Conservation (phyloP, 2,113 vertebrate genomes). For the Noctilio leporinus region DNA sequence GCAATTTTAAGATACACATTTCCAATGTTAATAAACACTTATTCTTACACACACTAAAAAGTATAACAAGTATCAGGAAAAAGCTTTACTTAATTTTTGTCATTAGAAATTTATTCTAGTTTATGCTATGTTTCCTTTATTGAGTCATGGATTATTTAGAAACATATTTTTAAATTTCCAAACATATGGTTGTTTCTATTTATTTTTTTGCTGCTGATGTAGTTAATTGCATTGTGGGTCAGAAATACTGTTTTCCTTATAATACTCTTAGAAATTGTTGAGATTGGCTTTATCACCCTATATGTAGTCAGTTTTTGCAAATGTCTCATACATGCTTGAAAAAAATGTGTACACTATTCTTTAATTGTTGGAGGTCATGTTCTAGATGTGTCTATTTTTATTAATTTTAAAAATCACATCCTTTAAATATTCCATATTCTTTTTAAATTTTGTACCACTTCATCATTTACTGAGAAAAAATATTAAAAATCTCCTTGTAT, state of each 20-base stretch:
- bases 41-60: background rate
- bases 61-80: background rate
- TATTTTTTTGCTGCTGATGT: background rate
- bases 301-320: background rate
- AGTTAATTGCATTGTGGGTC: background rate
- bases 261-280: background rate
- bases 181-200: background rate
- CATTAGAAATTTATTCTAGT: background rate
- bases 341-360: background rate
- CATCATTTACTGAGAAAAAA: background rate
- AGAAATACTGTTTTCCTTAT: background rate
- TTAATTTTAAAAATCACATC: background rate
- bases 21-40: background rate
- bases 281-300: background rate
- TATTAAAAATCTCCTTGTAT: background rate
- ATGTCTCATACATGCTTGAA: background rate
- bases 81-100: constrained; percentile 9
- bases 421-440: background rate
- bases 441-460: background rate
- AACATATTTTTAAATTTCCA: background rate
- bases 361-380: background rate
- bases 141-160: background rate
- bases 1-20: constrained; percentile 36
- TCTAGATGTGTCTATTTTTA: background rate
- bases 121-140: background rate